phyloP scores from a whole-genome alignment of 2,113 vertebrate genomes.

The Lampris megalopsis region DNA sequence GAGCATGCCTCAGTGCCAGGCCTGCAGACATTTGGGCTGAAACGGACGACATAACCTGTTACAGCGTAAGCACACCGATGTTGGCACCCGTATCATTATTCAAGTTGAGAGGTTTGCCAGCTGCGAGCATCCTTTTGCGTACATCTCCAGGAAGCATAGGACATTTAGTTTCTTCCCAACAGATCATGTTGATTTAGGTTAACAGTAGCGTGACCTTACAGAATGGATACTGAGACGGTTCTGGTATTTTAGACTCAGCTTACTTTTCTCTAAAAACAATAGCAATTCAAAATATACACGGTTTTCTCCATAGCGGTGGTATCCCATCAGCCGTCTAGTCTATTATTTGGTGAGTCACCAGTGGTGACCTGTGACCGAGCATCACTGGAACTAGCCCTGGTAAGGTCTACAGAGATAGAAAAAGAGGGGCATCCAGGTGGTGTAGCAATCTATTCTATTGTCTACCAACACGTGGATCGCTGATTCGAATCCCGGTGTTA shows the following conservation, averaged over 20 bases:
- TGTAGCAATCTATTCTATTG: too few relatives aligned
- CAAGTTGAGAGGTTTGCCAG: slow-evolving; percentile 1
- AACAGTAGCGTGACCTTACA: neutral
- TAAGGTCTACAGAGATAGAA: too few relatives aligned
- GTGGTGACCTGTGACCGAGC: too few relatives aligned
- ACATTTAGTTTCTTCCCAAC: neutral
- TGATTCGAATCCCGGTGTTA: too few relatives aligned
- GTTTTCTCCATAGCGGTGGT: too few relatives aligned
- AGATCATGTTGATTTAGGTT: neutral
- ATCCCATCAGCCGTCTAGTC: too few relatives aligned
- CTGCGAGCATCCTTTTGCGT: neutral
- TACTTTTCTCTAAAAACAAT: too few relatives aligned
- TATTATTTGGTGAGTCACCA: too few relatives aligned
- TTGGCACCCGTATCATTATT: slow-evolving; percentile 22
- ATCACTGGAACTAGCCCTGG: too few relatives aligned
- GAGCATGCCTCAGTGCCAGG: neutral
- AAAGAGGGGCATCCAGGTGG: too few relatives aligned
- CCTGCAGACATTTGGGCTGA: slow-evolving; percentile 5
- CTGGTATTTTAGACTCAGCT: neutral
- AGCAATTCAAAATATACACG: too few relatives aligned
- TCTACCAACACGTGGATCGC: too few relatives aligned
- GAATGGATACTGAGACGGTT: neutral
- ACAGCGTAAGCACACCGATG: neutral
- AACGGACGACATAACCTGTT: slow-evolving; percentile 5
- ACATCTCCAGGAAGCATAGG: neutral